Evolutionary conservation across 2,888 invertebrate species (phyloP), one percentile per base, ranked within the genome.

Genomic region (Eristalis pertinax): DNA sequence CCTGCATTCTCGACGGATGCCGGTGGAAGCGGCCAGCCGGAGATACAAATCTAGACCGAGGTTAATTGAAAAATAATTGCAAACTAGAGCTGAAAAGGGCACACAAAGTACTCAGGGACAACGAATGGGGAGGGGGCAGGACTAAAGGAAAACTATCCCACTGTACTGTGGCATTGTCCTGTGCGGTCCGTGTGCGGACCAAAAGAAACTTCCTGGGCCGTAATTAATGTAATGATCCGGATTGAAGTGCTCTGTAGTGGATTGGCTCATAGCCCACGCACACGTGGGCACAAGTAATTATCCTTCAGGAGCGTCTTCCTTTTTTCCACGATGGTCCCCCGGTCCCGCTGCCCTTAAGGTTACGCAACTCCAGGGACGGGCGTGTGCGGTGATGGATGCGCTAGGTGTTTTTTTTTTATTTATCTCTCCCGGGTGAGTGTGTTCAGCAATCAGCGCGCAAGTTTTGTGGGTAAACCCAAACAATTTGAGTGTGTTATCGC

Each of bases 1-100:
- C 64, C 10, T 19, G 10, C 63, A 13, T 63, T 63, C 15, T 10
- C 26, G 11, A 64, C 63, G 29, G 24, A 35, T 35, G 64, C 19
- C 74, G 62, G 60, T 60, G 60, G 60, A 22, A 26, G 60, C 26
- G 60, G 60, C 10, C 80, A 26, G 22, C 50, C 35, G 60, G 43
- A 86, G 78, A 78, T 86, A 86, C 74, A 83, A 83, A 86, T 86
- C 78, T 83, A 78, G 83, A 86, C 79, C 65, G 86, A 67, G 86
- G 86, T 86, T 86, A 86, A 86, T 86, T 86, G 86, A 86, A 86
- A 86, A 86, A 86, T 86, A 86, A 86, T 86, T 86, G 83, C 83
- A 43, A 86, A 86, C 78, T 83, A 86, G 86, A 86, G 86, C 78
- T 83, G 74, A 86, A 86, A 64, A 60, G 8, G 60, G 15, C 50